phyloP scores from a whole-genome alignment of 2,113 vertebrate species.

The Thamnaconus septentrionalis region DNA sequence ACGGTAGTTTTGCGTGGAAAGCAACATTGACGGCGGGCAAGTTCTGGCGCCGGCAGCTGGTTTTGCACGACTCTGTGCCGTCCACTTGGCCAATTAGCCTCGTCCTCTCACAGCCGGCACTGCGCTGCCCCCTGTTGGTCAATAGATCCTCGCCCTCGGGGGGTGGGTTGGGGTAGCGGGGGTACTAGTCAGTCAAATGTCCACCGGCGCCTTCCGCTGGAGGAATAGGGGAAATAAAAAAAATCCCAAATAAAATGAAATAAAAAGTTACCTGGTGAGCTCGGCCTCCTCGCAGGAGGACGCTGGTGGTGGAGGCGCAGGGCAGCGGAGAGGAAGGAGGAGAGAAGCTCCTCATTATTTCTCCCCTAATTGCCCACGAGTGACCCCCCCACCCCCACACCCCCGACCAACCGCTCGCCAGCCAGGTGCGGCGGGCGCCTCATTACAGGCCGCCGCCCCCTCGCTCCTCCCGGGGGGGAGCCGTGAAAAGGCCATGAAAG shows the following conservation, averaged over 20 bases:
- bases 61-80: no score
- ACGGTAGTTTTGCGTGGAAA: no score
- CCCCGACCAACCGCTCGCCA: slow-evolving; percentile 60
- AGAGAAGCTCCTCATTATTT: slow-evolving; percentile 72
- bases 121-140: background rate
- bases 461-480: slow-evolving; percentile 62
- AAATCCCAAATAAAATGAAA: slow-evolving; percentile 18
- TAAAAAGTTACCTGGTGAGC: slow-evolving; percentile 61
- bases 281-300: slow-evolving; percentile 44
- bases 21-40: no score
- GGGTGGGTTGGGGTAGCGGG: no score
- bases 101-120: no score
- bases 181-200: no score
- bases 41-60: no score
- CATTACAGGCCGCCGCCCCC: slow-evolving; percentile 69
- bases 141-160: background rate
- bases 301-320: background rate
- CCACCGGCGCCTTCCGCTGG: no score
- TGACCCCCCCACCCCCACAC: slow-evolving; percentile 64
- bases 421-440: slow-evolving; percentile 67
- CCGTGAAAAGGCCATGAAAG: slow-evolving; percentile 78
- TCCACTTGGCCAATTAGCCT: no score
- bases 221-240: no score
- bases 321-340: background rate
- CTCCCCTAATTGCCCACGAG: slow-evolving; percentile 75